Evolutionary conservation across 2,888 invertebrate species (phyloP), one percentile per base, ranked within the genome.

Genomic region (Serrognathus titanus): DNA sequence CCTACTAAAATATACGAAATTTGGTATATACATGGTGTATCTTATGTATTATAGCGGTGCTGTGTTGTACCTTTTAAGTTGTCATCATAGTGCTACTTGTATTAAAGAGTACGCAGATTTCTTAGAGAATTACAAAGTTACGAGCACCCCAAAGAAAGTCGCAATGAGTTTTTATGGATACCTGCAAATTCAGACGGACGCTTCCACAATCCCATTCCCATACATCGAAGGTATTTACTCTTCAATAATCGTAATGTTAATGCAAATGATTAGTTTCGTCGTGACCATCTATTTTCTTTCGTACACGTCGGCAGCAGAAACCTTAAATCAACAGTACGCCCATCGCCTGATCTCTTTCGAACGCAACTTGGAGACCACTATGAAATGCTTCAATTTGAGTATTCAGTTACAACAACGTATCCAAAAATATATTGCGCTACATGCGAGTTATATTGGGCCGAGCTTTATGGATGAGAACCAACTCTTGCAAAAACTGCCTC

Each of bases 371-470:
- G 78, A 80, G 50, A 80, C 78, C 67, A 81, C 81, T 61, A 79
- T 81, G 78, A 73, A 74, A 51, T 80, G 80, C 62, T 80, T 80
- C 58, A 78, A 79, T 59, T 79, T 81, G 77, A 78, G 79, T 58
- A 69, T 71, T 59, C 72, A 77, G 1, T 78, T 81, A 12, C 78
- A 79, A 66, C 71, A 72, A 10, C 36, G 54, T 2, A 47, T 58
- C 24, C 47, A 48, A 48, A 36, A 12, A 9, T 54, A 58, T 31
- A 39, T 51, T 9, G 16, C 40, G 4, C n/a, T 58, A n/a, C 58
- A 58, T 16, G 41, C 46, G 8, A 36, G 20, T 16, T 43, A 43
- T n/a, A 10, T 9, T 1, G 53, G 53, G 2, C 20, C 47, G 11
- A 47, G 39, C 11, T 57, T 57, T 40, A 46, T 53, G 11, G 53